These are phyloP conservation scores for Glaucidium brasilianum DNA, from an alignment of 2,113 vertebrate genomes.

Conservation along the genomic window DNA sequence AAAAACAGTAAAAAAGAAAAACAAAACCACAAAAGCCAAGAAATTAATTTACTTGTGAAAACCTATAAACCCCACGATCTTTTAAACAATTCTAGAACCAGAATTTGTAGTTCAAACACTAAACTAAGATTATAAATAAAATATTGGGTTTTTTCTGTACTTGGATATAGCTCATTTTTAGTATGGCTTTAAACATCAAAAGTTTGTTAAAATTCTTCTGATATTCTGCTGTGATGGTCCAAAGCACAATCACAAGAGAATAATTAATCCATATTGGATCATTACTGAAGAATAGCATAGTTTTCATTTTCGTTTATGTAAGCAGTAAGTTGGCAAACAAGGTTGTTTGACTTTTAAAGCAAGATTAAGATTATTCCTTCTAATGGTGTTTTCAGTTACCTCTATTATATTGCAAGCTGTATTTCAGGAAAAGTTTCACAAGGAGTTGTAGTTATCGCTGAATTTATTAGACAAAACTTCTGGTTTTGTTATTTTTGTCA, in stretches of 20 bases:
- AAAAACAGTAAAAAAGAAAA: neutral
- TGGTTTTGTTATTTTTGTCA: neutral
- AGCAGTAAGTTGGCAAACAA: neutral
- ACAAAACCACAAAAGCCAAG: neutral
- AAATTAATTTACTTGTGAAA: constrained; percentile 88
- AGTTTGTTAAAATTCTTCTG: constrained; percentile 15
- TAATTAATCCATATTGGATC: neutral
- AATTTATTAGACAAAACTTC: neutral
- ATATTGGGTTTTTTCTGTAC: constrained; percentile 91
- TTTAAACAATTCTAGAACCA: constrained; percentile 91
- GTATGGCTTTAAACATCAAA: constrained; percentile 56
- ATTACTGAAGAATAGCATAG: constrained; percentile 14
- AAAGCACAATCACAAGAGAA: neutral
- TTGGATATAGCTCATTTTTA: constrained; percentile 75
- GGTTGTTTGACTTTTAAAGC: neutral
- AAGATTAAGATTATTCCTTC: neutral
- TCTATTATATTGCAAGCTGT: neutral
- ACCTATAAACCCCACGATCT: constrained; percentile 87
- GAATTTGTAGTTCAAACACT: constrained; percentile 98
- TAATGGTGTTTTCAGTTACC: neutral
- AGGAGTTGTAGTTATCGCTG: neutral
- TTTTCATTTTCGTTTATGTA: neutral
- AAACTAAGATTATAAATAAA: constrained; percentile 98
- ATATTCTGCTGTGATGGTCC: constrained; percentile 10
- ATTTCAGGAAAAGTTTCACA: neutral